These are phyloP conservation scores for Flexamia atlantica DNA, from an alignment of 2,888 invertebrate genomes.

Conservation along the genomic window DNA sequence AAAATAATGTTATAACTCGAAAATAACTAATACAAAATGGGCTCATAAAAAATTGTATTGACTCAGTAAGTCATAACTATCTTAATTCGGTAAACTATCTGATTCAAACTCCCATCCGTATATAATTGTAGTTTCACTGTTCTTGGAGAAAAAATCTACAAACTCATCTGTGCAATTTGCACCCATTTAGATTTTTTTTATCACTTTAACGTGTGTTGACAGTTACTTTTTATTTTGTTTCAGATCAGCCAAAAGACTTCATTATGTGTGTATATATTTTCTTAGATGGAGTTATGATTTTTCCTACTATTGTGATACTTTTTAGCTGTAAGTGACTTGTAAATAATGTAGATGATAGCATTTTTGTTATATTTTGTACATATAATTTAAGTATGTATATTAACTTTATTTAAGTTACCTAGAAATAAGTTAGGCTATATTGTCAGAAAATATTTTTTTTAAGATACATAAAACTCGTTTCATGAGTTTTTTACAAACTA, in stretches of 20 bases:
- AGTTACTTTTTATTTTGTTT: background rate
- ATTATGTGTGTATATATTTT: background rate
- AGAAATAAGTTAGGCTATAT: slow-evolving; percentile 30
- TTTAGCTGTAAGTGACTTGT: slow-evolving; percentile 27
- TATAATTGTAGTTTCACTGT: too few relatives aligned
- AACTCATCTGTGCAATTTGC: too few relatives aligned
- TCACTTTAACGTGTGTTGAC: too few relatives aligned
- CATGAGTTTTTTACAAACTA: background rate
- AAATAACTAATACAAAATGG: too few relatives aligned
- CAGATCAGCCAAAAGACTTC: background rate
- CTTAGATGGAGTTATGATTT: background rate
- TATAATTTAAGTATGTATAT: slow-evolving; percentile 8
- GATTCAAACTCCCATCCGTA: too few relatives aligned
- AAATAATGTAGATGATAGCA: slow-evolving; percentile 7
- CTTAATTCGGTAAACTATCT: too few relatives aligned
- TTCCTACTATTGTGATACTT: slow-evolving; percentile 27
- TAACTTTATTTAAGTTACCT: slow-evolving; percentile 37
- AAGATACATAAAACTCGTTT: background rate
- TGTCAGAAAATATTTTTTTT: slow-evolving; percentile 20
- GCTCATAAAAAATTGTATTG: too few relatives aligned
- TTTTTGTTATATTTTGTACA: slow-evolving; percentile 28
- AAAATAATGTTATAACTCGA: too few relatives aligned
- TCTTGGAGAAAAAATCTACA: too few relatives aligned
- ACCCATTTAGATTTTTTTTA: too few relatives aligned
- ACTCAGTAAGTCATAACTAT: too few relatives aligned